Conservation (phyloP, 2,113 vertebrate genomes). For the Myotis brandtii region DNA sequence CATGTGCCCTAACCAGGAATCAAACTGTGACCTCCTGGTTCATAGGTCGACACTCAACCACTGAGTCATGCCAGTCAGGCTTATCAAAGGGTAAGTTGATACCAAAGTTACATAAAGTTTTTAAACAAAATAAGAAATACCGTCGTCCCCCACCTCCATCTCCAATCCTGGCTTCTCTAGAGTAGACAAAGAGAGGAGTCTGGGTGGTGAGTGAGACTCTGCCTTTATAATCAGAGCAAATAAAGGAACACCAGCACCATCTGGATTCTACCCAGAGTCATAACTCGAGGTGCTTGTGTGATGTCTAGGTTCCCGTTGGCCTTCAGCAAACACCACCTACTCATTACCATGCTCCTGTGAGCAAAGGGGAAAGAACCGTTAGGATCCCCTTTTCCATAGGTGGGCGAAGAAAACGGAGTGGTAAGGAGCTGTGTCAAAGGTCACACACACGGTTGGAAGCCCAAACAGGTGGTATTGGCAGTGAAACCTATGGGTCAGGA, state of each 20-base stretch:
- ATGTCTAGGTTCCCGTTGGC: background rate
- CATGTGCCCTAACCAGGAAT: no score
- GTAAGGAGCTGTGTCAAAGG: slow-evolving; percentile 35
- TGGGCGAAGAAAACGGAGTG: background rate
- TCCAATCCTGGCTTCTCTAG: background rate
- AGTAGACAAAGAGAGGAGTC: background rate
- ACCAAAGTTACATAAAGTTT: background rate
- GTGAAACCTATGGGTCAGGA: accelerated
- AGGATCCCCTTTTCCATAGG: background rate
- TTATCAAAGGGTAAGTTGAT: background rate
- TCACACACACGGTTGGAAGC: background rate
- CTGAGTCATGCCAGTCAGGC: no score
- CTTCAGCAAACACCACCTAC: background rate
- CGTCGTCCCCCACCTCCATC: background rate
- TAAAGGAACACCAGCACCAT: background rate
- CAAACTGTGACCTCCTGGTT: no score
- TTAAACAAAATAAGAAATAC: background rate
- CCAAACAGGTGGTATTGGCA: background rate
- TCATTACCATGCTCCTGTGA: background rate
- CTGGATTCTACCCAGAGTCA: background rate
- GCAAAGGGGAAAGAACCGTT: background rate
- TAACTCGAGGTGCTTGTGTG: background rate
- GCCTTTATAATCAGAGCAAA: background rate
- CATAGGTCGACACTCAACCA: no score
- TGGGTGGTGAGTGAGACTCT: background rate